A percentile compares a stretch with the other conserved stretches of the same genome.
Conservation (phyloP, 2,888 invertebrate genomes). For the Drosophila lacicola region DNA sequence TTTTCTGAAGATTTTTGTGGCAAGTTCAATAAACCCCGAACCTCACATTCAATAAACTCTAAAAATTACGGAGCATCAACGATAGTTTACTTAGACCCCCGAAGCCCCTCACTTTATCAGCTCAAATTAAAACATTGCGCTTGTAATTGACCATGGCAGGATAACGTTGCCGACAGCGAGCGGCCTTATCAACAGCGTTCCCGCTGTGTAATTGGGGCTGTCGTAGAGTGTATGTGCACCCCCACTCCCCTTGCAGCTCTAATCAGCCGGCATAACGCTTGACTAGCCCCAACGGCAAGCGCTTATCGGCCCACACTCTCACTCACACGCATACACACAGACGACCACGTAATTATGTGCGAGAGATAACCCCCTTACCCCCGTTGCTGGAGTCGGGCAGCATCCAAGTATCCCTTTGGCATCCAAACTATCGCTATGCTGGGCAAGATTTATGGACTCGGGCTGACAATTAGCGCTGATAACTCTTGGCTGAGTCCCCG, state of each 20-base stretch:
- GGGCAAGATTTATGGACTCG: constrained; percentile 67
- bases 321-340: constrained; percentile 24
- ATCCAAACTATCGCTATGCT: constrained; percentile 44
- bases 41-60: constrained; percentile 41
- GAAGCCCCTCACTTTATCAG: constrained; percentile 56
- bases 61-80: constrained; percentile 51
- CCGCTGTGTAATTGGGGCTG: constrained; percentile 68
- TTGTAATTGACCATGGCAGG: constrained; percentile 74
- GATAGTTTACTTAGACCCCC: constrained; percentile 39
- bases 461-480: constrained; percentile 76
- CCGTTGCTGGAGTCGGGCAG: constrained; percentile 11
- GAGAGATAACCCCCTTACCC: constrained; percentile 62
- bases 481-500: constrained; percentile 47
- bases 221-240: constrained; percentile 37
- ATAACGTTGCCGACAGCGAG: constrained; percentile 68
- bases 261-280: constrained; percentile 81
- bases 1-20: constrained; percentile 32
- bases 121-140: constrained; percentile 79
- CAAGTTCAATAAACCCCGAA: constrained; percentile 70
- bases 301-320: constrained; percentile 57
- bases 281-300: constrained; percentile 62
- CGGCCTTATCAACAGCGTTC: constrained; percentile 56
- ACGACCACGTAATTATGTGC: constrained; percentile 61
- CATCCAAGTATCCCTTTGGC: constrained; percentile 26
- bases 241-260: constrained; percentile 43